A percentile compares a stretch with the other conserved stretches of the same genome.
Conservation (phyloP, 2,113 vertebrate genomes). For the Nothobranchius furzeri region DNA sequence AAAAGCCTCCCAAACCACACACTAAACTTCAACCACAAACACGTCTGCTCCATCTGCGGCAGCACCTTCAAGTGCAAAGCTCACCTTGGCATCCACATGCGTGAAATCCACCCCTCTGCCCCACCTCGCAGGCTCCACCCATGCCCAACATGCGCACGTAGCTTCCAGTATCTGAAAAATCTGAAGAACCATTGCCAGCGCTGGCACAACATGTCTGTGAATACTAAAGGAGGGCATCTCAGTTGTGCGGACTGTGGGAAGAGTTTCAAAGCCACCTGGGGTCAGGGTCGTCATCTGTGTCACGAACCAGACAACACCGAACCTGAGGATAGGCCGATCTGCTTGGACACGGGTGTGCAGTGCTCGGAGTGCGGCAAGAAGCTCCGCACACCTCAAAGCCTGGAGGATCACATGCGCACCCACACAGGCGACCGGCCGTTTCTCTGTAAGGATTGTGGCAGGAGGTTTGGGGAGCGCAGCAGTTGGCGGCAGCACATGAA, state of each 20-base stretch:
- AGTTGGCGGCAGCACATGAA: constrained; percentile 74
- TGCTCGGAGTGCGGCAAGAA: constrained; percentile 76
- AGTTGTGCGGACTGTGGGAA: constrained; percentile 81
- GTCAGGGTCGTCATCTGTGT: constrained; percentile 82
- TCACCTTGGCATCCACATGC: constrained; percentile 72
- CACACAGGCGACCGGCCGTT: constrained; percentile 77
- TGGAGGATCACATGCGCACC: constrained; percentile 75
- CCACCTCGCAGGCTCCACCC: constrained; percentile 74
- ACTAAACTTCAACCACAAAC: constrained; percentile 64
- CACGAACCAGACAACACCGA: constrained; percentile 64
- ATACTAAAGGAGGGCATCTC: constrained; percentile 77
- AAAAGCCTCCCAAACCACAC: constrained; percentile 60
- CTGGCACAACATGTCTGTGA: constrained; percentile 79
- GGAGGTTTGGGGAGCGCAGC: constrained; percentile 74
- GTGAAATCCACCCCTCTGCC: constrained; percentile 69
- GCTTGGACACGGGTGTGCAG: constrained; percentile 78
- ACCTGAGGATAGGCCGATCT: constrained; percentile 72
- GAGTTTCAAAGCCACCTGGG: constrained; percentile 82
- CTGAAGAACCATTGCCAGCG: constrained; percentile 83
- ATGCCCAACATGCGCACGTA: constrained; percentile 83
- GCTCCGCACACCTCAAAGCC: constrained; percentile 70
- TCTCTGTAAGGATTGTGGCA: constrained; percentile 76
- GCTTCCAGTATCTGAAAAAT: constrained; percentile 86
- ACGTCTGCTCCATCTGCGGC: constrained; percentile 75
- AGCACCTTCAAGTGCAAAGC: constrained; percentile 77